Evolutionary conservation across 2,888 invertebrate genomes (phyloP).

Genomic region (Drosophila cyrtoloma): DNA sequence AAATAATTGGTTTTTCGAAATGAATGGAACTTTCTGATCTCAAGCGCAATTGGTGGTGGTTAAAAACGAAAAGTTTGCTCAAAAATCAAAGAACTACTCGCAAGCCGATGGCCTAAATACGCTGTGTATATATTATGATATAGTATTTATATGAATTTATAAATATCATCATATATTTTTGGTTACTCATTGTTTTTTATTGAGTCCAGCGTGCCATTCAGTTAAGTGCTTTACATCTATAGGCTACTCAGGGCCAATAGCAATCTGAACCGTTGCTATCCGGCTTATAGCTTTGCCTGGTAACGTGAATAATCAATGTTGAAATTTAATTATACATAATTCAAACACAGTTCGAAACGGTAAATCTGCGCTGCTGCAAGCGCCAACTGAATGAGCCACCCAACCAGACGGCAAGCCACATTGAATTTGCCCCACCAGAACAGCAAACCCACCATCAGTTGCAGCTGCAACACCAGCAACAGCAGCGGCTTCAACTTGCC

Average conservation of each 20-base stretch:
- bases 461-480: constrained; percentile 10
- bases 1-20: not conserved
- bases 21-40: not conserved
- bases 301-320: constrained; percentile 70
- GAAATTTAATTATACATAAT: constrained; percentile 78
- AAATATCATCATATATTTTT: not conserved
- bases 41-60: not conserved
- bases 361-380: constrained; percentile 48
- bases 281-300: constrained; percentile 47
- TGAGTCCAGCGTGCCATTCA: not conserved
- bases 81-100: not conserved
- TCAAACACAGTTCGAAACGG: constrained; percentile 66
- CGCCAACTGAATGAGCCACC: constrained; percentile 58
- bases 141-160: not conserved
- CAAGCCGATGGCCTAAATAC: not conserved
- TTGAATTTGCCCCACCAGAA: constrained; percentile 37
- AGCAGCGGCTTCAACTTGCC: constrained; percentile 22
- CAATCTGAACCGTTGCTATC: not conserved
- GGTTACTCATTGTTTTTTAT: not conserved
- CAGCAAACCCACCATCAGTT: constrained; percentile 1
- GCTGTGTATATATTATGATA: not conserved
- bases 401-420: constrained; percentile 44
- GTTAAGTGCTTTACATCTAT: not conserved
- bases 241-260: not conserved
- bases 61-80: not conserved